These are phyloP conservation scores for Drosophila robusta DNA, from an alignment of 2,888 invertebrate species.

Conservation along the genomic window DNA sequence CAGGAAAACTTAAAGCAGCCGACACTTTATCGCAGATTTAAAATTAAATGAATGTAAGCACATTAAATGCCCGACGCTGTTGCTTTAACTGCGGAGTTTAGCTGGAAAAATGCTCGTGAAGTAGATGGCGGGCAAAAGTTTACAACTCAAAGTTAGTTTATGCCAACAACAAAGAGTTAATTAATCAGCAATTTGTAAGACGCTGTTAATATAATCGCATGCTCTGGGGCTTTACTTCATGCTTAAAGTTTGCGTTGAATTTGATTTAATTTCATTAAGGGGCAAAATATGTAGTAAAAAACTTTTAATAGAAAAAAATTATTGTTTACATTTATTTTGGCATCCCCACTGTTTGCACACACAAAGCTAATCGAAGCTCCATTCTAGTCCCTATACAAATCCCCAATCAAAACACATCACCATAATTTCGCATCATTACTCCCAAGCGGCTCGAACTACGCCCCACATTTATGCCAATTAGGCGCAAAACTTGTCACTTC, in stretches of 20 bases:
- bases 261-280: constrained; percentile 5
- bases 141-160: constrained; percentile 61
- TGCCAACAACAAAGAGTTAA: constrained; percentile 66
- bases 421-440: constrained; percentile 37
- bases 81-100: constrained; percentile 53
- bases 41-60: constrained; percentile 77
- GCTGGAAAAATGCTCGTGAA: constrained; percentile 6
- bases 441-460: neutral
- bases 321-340: neutral
- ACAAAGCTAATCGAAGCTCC: constrained; percentile 12
- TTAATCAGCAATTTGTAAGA: constrained; percentile 72
- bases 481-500: constrained; percentile 41
- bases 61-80: constrained; percentile 68
- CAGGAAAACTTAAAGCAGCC: constrained; percentile 62
- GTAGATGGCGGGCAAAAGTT: constrained; percentile 37
- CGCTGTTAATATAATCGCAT: constrained; percentile 51
- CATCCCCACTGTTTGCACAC: neutral
- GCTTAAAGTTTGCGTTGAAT: constrained; percentile 27
- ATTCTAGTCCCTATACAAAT: neutral
- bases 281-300: neutral
- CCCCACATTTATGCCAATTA: constrained; percentile 30
- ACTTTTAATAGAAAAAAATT: constrained; percentile 13
- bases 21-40: constrained; percentile 74
- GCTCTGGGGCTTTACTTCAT: constrained; percentile 41
- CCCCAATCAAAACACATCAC: constrained; percentile 29